These are phyloP conservation scores for Corticium candelabrum DNA, from an alignment of 37 sponge, comb jelly and placozoan species.

Conservation along the genomic window DNA sequence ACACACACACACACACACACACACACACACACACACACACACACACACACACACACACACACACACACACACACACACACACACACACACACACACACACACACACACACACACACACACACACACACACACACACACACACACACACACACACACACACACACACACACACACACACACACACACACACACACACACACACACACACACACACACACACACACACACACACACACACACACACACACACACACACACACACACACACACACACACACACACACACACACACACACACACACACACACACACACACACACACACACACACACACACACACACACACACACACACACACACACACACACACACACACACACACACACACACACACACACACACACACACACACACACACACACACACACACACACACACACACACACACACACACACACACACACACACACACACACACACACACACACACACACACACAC, in stretches of 20 bases:
- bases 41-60: too few relatives aligned
- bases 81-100: conserved; percentile 22
- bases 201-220: conserved; percentile 13
- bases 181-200: neutral
- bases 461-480: conserved; percentile 5
- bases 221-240: conserved; percentile 7
- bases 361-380: conserved; percentile 5
- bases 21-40: too few relatives aligned
- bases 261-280: neutral
- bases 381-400: conserved; percentile 5
- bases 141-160: conserved; percentile 1
- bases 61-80: too few relatives aligned
- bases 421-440: conserved; percentile 5
- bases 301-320: conserved; percentile 1
- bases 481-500: conserved; percentile 5
- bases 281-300: conserved; percentile 15
- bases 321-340: conserved; percentile 1
- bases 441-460: conserved; percentile 5
- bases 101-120: conserved; percentile 17
- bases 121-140: conserved; percentile 21
- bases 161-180: conserved; percentile 6
- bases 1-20: too few relatives aligned
- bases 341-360: neutral
- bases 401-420: conserved; percentile 5
- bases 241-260: conserved; percentile 9